A percentile compares a stretch with the other conserved stretches of the same genome.
Conservation (phyloP, 1,140 invertebrate species). For the Ceratina calcarata region DNA sequence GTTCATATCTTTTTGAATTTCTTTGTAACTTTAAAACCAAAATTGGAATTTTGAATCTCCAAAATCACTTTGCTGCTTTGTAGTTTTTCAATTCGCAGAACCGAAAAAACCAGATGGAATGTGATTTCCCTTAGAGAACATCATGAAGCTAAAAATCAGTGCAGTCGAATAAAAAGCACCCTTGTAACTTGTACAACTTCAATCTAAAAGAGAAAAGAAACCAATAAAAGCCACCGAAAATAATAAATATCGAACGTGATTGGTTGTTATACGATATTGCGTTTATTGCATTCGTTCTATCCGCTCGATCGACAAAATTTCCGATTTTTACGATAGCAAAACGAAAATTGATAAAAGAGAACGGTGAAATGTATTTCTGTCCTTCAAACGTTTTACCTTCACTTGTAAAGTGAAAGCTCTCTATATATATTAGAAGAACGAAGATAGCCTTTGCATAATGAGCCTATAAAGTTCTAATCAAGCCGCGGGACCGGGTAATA, state of each 20-base stretch:
- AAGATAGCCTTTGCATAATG: conserved; percentile 9
- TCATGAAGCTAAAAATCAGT: conserved; percentile 41
- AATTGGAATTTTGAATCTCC: no score
- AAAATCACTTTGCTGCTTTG: no score
- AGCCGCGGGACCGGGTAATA: conserved; percentile 4
- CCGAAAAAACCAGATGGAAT: conserved; percentile 22
- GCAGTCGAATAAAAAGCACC: conserved; percentile 34
- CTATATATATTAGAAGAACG: neutral
- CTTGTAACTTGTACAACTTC: conserved; percentile 4
- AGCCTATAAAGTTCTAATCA: conserved; percentile 31
- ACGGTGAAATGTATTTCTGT: neutral
- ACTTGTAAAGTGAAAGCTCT: neutral
- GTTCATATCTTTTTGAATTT: neutral
- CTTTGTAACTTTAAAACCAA: no score
- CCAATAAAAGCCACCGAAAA: conserved; percentile 12
- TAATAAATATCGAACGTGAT: conserved; percentile 3
- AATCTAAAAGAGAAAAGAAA: conserved; percentile 2
- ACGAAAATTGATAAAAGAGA: neutral
- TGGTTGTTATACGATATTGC: neutral
- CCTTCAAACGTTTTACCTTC: neutral
- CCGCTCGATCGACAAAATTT: neutral
- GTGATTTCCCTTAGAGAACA: conserved; percentile 25
- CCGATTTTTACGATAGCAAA: neutral
- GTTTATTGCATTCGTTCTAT: conserved; percentile 1
- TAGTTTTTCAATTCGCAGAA: no score